Evolutionary conservation across 2,797 vertebrate genomes (phyloP), one percentile per base, ranked within the genome.

Genomic region (Notolabrus celidotus): DNA sequence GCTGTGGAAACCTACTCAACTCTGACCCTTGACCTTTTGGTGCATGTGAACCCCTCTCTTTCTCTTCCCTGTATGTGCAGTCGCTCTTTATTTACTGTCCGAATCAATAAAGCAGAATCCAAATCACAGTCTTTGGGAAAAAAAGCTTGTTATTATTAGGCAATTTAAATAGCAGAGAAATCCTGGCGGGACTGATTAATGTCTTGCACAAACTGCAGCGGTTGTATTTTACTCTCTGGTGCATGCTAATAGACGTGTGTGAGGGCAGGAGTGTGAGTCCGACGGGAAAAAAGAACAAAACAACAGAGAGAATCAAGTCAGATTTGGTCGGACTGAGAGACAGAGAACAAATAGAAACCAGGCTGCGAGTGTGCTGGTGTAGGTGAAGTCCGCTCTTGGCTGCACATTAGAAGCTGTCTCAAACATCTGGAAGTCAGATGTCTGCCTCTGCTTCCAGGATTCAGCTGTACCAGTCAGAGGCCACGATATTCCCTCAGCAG

Each of bases 371-470:
- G 49, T 52, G 38, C 71, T 58, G 58, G 47, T 61, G 46, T 47
- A 71, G 79, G 56, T 72, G 74, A n/a, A 75, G 60, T 62, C 63
- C 68, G 57, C 43, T 49, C 41, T 74, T 86, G 86, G 84, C 85
- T 68, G 49, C 71, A 81, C 79, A 71, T 84, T 22, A 82, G 64
- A 86, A 64, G 50, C 41, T 9, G n/a, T 66, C 66, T 42, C 17
- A 69, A 83, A 91, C 92, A 93, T 93, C 91, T 93, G 92, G 87
- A 62, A 74, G 60, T 91, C 92, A 93, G 88, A 92, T 92, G 92
- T 86, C 45, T 46, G 58, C 66, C 52, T 54, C 22, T 10, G 23
- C 57, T 55, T 65, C 71, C 76, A 61, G 82, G 52, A 76, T 46
- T 57, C 59, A 61, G 33, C 50, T 49, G 52, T 59, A 67, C 67